Base-by-base conservation (phyloP, 2,797 vertebrate species). In the Anomalospiza imberbis region DNA sequence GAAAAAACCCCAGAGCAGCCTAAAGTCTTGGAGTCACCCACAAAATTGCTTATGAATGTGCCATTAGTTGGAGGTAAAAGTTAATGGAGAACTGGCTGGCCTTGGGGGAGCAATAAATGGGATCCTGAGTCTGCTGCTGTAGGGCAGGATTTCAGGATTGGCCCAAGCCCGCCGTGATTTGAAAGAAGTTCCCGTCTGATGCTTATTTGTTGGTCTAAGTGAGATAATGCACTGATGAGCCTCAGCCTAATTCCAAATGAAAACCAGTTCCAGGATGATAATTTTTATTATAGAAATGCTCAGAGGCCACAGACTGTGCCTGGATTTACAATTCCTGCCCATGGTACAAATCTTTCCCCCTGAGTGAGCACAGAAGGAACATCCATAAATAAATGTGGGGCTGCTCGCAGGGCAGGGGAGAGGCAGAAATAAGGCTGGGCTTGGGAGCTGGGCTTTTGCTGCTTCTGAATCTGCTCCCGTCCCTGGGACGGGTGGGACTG, bases 11-110 rank as follows among this genome's bases (percentile, higher is more conserved):
- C 38, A 66, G 15, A 88, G 82, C 66, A 48, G 48, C 95, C 90
- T 88, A 24, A 82, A 94, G 55, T 82, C 94, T 89, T 68, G 20
- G 77, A 93, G 88, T 96, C 91, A 88, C 93, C 93, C 83, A 96
- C 94, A 92, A 88, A 96, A 96, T 97, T 97, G 96, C 95, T 91
- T 40, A 70, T 96, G 94, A 96, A 96, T 95, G 96, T 83, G 92
- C 88, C 89, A 78, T 96, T 96, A 95, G 85, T 54, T 89, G 88
- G 94, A 96, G 92, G 91, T 88, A 70, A 55, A 95, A 92, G 89
- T 94, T 94, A 96, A 94, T 96, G 92, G 65, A 66, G 94, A 85
- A 68, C 90, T 94, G 78, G 32, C 85, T 93, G 95, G 85, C 91
- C 95, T 88, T 47, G 1, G 81, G 95, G 95, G 93, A 82, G n/a